Conservation (phyloP, 2,113 vertebrate species). For the Bungarus multicinctus region DNA sequence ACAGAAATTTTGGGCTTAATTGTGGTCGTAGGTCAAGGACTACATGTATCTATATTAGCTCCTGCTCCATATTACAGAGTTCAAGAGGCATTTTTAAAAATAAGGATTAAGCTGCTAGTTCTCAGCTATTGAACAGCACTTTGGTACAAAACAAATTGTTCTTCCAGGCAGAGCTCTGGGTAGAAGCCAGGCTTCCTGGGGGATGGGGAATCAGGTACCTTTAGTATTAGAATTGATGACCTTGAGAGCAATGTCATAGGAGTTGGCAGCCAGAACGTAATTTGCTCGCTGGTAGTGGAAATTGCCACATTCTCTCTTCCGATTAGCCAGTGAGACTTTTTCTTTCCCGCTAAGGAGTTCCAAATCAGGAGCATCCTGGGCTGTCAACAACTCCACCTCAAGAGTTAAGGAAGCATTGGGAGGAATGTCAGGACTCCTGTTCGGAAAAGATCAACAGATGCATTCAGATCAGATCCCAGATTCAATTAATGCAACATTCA, state of each 20-base stretch:
- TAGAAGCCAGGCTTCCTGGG: background rate
- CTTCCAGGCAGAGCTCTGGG: background rate
- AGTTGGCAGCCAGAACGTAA: slow-evolving; percentile 90
- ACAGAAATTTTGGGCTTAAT: no score
- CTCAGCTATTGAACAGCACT: background rate
- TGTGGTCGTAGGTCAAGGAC: no score
- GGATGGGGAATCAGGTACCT: slow-evolving; percentile 70
- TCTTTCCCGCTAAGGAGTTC: slow-evolving; percentile 82
- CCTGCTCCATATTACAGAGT: background rate
- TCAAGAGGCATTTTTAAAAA: background rate
- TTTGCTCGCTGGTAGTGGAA: slow-evolving; percentile 87
- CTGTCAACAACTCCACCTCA: slow-evolving; percentile 83
- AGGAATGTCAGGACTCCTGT: slow-evolving; percentile 77
- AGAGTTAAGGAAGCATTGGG: slow-evolving; percentile 75
- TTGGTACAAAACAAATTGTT: background rate
- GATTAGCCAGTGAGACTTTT: slow-evolving; percentile 79
- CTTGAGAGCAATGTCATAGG: slow-evolving; percentile 89
- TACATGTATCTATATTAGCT: background rate
- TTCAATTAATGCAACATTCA: background rate
- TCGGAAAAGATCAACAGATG: background rate
- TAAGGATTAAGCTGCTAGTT: background rate
- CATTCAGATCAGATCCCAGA: background rate
- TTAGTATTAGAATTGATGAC: slow-evolving; percentile 85
- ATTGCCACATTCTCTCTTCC: slow-evolving; percentile 88
- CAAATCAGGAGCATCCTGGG: slow-evolving; percentile 77